Conservation (phyloP, 2,888 invertebrate species). For the Cremastobaeus sp. region DNA sequence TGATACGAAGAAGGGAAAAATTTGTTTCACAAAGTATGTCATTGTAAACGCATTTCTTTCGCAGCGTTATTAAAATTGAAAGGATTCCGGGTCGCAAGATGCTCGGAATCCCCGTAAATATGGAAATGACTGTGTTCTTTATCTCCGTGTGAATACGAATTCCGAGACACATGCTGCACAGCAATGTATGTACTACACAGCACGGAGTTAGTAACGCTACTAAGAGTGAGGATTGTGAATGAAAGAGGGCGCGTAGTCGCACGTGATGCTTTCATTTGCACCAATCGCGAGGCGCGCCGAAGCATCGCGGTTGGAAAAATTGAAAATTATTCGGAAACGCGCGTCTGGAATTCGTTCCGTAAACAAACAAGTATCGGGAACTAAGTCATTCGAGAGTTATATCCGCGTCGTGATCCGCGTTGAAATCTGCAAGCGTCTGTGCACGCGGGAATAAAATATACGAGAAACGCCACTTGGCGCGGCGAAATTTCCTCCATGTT, state of each 20-base stretch:
- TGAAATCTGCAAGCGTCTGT: too few species aligned
- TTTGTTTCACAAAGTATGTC: slow-evolving; percentile 49
- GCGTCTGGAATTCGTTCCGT: too few species aligned
- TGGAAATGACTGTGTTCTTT: slow-evolving; percentile 57
- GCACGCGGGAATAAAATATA: too few species aligned
- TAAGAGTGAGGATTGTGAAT: slow-evolving; percentile 41
- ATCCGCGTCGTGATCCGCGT: too few species aligned
- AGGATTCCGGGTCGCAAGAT: slow-evolving; percentile 58
- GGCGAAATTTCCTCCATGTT: too few species aligned
- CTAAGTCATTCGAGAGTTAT: too few species aligned
- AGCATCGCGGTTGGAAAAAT: not conserved
- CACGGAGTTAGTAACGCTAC: slow-evolving; percentile 32
- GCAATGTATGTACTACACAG: slow-evolving; percentile 51
- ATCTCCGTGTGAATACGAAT: slow-evolving; percentile 59
- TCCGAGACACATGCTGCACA: slow-evolving; percentile 51
- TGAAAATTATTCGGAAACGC: too few species aligned
- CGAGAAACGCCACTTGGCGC: too few species aligned
- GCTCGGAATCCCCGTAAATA: slow-evolving; percentile 52
- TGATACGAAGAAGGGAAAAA: slow-evolving; percentile 45
- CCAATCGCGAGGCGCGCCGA: too few species aligned
- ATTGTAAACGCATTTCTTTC: slow-evolving; percentile 51
- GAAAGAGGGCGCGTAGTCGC: slow-evolving; percentile 36
- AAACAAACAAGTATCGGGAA: too few species aligned
- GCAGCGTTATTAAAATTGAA: slow-evolving; percentile 57
- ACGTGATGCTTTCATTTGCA: too few species aligned